phyloP scores from a whole-genome alignment of 2,113 vertebrate genomes.

The Cinclus cinclus region DNA sequence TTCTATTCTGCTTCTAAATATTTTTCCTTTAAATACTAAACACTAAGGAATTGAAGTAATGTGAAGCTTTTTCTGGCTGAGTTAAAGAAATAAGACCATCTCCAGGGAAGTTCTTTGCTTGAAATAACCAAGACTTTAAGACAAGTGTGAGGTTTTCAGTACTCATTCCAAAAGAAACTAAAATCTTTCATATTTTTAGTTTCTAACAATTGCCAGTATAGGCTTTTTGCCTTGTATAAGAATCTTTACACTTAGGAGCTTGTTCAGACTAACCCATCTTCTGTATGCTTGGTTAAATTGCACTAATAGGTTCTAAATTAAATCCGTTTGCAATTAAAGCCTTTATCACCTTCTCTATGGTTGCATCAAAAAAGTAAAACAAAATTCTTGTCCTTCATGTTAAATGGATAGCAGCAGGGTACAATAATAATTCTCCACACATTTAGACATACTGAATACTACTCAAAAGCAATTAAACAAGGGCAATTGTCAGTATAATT shows the following conservation, averaged over 20 bases:
- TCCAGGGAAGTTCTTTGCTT: background rate
- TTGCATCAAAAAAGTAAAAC: background rate
- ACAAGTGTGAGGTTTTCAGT: background rate
- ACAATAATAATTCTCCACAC: slow-evolving; percentile 20
- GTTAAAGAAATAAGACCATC: background rate
- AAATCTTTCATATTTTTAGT: background rate
- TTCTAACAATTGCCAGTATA: background rate
- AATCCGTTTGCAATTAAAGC: slow-evolving; percentile 49
- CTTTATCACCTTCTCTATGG: slow-evolving; percentile 41
- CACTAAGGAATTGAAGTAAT: background rate
- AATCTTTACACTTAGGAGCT: background rate
- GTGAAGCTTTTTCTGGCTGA: background rate
- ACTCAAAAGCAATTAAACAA: slow-evolving; percentile 61
- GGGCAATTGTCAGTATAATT: slow-evolving; percentile 52
- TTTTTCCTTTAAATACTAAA: background rate
- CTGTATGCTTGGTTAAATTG: slow-evolving; percentile 11
- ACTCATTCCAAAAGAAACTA: background rate
- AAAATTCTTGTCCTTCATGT: background rate
- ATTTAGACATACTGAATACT: slow-evolving; percentile 6
- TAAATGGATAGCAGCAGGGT: slow-evolving; percentile 35
- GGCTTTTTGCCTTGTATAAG: background rate
- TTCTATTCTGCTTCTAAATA: background rate
- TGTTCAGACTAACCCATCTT: background rate
- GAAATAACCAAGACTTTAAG: background rate
- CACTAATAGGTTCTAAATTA: slow-evolving; percentile 42